phyloP scores from a whole-genome alignment of 92 coral and sea anemone genomes.

The Zoanthus solanderi region DNA sequence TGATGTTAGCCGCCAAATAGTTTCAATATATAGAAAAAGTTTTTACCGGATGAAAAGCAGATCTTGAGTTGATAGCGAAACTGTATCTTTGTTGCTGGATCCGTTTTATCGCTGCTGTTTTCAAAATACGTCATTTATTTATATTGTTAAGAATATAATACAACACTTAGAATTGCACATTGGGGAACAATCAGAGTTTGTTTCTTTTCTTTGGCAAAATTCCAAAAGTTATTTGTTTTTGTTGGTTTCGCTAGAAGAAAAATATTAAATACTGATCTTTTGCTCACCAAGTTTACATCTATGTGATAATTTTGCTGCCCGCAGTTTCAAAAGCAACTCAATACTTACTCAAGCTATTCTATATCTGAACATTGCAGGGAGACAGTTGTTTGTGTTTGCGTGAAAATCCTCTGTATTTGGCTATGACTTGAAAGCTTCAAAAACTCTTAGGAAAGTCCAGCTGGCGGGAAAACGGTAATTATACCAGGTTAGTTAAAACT shows the following conservation, averaged over 20 bases:
- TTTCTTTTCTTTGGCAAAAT: neutral
- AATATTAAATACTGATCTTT: neutral
- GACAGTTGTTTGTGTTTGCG: too few relatives aligned
- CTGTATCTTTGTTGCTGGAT: neutral
- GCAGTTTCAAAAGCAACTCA: neutral
- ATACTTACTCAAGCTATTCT: too few relatives aligned
- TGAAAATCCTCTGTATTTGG: too few relatives aligned
- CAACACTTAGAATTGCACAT: neutral
- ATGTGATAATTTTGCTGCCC: neutral
- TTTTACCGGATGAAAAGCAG: too few relatives aligned
- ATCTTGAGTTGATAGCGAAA: too few relatives aligned
- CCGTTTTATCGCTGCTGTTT: neutral
- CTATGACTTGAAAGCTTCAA: too few relatives aligned
- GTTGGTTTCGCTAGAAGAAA: neutral
- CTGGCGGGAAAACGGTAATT: too few relatives aligned
- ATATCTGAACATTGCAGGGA: too few relatives aligned
- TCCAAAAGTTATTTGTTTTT: neutral
- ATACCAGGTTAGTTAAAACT: too few relatives aligned
- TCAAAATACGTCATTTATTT: neutral
- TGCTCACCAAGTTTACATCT: neutral
- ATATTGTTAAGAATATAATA: neutral
- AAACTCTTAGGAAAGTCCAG: too few relatives aligned
- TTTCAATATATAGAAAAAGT: too few relatives aligned
- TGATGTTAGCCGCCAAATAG: too few relatives aligned
- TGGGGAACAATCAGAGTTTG: slow-evolving; percentile 24